These are phyloP conservation scores for Bufo gargarizans DNA, from an alignment of 2,113 vertebrate species.

Conservation along the genomic window DNA sequence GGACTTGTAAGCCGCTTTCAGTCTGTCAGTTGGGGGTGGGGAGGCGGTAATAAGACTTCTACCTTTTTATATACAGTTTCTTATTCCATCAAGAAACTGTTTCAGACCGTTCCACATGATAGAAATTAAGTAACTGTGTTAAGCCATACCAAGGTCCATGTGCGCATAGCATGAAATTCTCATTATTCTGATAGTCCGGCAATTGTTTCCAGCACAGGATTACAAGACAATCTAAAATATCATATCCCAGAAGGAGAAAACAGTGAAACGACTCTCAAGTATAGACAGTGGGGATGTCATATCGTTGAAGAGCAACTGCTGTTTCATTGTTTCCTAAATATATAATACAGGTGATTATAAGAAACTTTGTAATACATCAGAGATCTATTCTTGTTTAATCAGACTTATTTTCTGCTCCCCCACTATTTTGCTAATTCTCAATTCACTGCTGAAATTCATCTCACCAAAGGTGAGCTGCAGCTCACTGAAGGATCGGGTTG, in stretches of 20 bases:
- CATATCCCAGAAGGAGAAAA: neutral
- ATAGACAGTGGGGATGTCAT: too few species aligned
- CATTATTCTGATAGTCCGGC: neutral
- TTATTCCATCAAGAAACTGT: neutral
- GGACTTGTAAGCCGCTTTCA: neutral
- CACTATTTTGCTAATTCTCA: too few species aligned
- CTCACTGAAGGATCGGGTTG: too few species aligned
- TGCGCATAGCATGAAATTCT: neutral
- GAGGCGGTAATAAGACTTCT: neutral
- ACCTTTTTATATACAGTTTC: neutral
- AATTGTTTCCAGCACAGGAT: neutral
- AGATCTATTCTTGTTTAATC: too few species aligned
- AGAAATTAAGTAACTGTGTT: neutral
- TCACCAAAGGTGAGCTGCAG: too few species aligned
- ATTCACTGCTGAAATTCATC: too few species aligned
- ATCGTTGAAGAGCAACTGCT: too few species aligned
- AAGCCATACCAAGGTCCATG: neutral
- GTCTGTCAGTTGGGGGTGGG: neutral
- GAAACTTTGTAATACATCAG: too few species aligned
- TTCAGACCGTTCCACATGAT: neutral
- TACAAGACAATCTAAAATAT: neutral
- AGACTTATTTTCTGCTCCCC: too few species aligned
- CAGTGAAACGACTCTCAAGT: too few species aligned
- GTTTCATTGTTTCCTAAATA: too few species aligned
- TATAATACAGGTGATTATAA: too few species aligned